Base-by-base conservation (phyloP, 2,113 vertebrate genomes). In the Agapornis roseicollis region DNA sequence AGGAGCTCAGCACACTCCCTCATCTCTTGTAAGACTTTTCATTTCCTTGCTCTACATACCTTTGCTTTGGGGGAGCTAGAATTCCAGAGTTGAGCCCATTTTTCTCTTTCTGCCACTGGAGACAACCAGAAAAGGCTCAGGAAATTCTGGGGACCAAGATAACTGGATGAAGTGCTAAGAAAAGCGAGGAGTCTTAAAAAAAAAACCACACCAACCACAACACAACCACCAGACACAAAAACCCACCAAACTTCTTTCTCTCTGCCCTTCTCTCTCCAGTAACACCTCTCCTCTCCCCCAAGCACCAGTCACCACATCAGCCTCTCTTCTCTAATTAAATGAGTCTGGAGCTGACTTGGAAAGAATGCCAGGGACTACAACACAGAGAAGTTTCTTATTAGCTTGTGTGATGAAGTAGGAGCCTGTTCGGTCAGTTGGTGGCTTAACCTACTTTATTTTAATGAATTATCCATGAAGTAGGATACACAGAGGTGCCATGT, bases 341-440 rank as follows among this genome's bases (percentile, higher is more conserved):
- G 25, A 79, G 50, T 49, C 60, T 84, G 72, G 37, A 93, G 42
- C 50, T 80, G 47, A 35, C 85, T 71, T 56, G 41, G 68, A 88
- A 84, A 74, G 73, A 56, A 89, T 56, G 28, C 22, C 49, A 55
- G 44, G 2, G 3, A 56, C 65, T 65, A 19, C 0, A 0, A 35
- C 83, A 92, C 56, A 33, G 19, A 66, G 60, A 46, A 73, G 23
- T 80, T 91, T 72, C 65, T 84, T 50, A 65, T 33, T 81, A 69
- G n/a, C 14, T 81, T 41, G n/a, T 55, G 39, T 84, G 88, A 89
- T 89, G 77, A 93, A 90, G 61, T 88, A 81, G 77, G 83, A 97
- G 80, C 17, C 35, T 88, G 47, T 44, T 71, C 79, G 79, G 81
- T 58, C 79, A 55, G 39, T 46, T 74, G 56, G 29, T 86, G 69